Evolutionary conservation across 2,888 invertebrate species (phyloP).

Genomic region (Leucophenga maculata): DNA sequence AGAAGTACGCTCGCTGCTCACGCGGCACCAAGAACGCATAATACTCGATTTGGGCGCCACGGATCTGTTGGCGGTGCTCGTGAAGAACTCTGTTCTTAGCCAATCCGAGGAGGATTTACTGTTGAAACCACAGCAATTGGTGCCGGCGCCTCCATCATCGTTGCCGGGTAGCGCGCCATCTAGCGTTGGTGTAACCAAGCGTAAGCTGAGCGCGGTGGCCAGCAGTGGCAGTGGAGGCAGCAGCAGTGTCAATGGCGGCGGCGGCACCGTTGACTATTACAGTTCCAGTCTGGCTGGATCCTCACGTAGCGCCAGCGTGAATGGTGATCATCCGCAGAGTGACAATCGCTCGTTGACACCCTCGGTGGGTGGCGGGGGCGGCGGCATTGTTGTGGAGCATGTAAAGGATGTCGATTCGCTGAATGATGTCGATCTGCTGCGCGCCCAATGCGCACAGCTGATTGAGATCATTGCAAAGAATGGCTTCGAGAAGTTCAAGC

Average conservation of each 20-base stretch:
- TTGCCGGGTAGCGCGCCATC: slow-evolving; percentile 56
- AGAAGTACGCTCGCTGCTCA: slow-evolving; percentile 76
- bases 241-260: slow-evolving; percentile 40
- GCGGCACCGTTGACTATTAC: slow-evolving; percentile 46
- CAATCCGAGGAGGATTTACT: slow-evolving; percentile 76
- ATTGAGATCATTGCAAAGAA: slow-evolving; percentile 78
- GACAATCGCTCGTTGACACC: slow-evolving; percentile 69
- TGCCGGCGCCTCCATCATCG: slow-evolving; percentile 35
- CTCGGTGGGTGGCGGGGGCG: slow-evolving; percentile 46
- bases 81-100: slow-evolving; percentile 78
- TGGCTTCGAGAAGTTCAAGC: slow-evolving; percentile 76
- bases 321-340: slow-evolving; percentile 64
- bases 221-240: slow-evolving; percentile 58
- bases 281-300: slow-evolving; percentile 54
- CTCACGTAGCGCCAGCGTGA: slow-evolving; percentile 67
- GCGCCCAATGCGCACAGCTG: slow-evolving; percentile 75
- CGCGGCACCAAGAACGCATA: slow-evolving; percentile 77
- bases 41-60: slow-evolving; percentile 78
- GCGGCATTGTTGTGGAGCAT: slow-evolving; percentile 16
- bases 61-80: slow-evolving; percentile 77
- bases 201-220: slow-evolving; percentile 64
- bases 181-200: slow-evolving; percentile 59
- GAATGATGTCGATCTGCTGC: slow-evolving; percentile 67
- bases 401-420: slow-evolving; percentile 42
- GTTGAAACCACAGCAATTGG: slow-evolving; percentile 59